A percentile compares a stretch with the other conserved stretches of the same genome.
Conservation (phyloP, 2,888 invertebrate species). For the Erpobdella octoculata region DNA sequence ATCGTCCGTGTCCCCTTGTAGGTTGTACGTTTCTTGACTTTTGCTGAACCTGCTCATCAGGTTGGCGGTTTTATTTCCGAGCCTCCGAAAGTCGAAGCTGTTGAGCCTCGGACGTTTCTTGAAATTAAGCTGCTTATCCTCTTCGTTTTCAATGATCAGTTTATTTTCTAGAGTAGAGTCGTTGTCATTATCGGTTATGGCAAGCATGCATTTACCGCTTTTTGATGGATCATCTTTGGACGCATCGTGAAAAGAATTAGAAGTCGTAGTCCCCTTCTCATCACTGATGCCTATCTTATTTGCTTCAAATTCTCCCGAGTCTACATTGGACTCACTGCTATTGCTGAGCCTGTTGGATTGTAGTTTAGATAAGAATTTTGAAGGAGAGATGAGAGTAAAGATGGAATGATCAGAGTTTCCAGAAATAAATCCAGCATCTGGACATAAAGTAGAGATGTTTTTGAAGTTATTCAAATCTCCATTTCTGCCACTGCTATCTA, state of each 20-base stretch:
- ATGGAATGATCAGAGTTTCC: constrained; percentile 16
- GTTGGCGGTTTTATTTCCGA: not conserved
- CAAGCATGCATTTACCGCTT: too few species aligned
- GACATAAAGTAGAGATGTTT: not conserved
- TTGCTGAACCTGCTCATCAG: constrained; percentile 16
- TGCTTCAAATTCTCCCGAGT: not conserved
- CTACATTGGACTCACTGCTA: constrained; percentile 22
- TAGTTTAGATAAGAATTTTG: not conserved
- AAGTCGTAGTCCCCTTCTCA: not conserved
- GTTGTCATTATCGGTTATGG: not conserved
- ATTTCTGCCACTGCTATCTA: not conserved
- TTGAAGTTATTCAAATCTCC: not conserved
- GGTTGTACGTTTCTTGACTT: constrained; percentile 13
- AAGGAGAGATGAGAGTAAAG: constrained; percentile 23
- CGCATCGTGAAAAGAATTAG: constrained; percentile 6
- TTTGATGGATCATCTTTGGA: not conserved
- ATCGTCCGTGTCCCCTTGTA: not conserved
- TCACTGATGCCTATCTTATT: not conserved
- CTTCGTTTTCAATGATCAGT: not conserved
- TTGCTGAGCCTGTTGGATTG: not conserved
- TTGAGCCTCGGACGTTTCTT: not conserved
- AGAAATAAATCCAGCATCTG: not conserved
- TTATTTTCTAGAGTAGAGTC: not conserved
- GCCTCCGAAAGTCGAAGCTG: not conserved
- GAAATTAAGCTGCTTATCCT: not conserved